These are phyloP conservation scores for Oncorhynchus clarkii DNA, from an alignment of 2,113 vertebrate species.

Conservation along the genomic window DNA sequence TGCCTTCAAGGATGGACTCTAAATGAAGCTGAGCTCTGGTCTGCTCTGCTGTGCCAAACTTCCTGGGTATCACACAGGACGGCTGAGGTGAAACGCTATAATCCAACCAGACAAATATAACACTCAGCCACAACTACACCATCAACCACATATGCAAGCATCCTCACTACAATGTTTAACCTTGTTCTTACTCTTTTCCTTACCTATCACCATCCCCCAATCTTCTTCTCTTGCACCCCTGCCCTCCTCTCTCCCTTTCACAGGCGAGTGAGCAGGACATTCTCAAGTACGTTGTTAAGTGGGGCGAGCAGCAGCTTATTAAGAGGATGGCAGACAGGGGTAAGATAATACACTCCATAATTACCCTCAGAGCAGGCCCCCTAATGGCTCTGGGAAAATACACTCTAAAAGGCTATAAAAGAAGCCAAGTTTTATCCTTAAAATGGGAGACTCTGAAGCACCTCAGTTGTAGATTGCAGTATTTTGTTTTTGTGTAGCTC, in stretches of 20 bases:
- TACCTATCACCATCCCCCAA: neutral
- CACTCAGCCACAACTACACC: constrained; percentile 2
- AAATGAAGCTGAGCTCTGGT: constrained; percentile 48
- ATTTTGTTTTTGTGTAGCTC: neutral
- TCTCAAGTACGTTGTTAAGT: constrained; percentile 97
- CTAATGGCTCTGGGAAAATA: constrained; percentile 61
- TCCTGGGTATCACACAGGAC: constrained; percentile 29
- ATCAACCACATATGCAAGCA: constrained; percentile 20
- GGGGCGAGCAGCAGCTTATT: constrained; percentile 98
- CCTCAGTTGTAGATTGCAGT: constrained; percentile 2
- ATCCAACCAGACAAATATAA: constrained; percentile 25
- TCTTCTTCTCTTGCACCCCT: neutral
- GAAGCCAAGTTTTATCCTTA: neutral
- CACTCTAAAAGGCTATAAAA: constrained; percentile 38
- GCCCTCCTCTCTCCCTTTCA: constrained; percentile 37
- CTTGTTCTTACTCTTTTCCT: constrained; percentile 43
- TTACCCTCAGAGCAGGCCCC: constrained; percentile 61
- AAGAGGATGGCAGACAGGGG: constrained; percentile 99
- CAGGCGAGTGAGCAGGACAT: constrained; percentile 99
- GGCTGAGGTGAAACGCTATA: too few relatives aligned
- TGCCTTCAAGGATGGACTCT: constrained; percentile 32
- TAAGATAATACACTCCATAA: constrained; percentile 77
- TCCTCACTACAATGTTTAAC: constrained; percentile 34
- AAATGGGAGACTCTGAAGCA: constrained; percentile 27
- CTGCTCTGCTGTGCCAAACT: constrained; percentile 41